Base-by-base conservation (phyloP, 2,113 vertebrate species). In the Gallinago paraguaiae region DNA sequence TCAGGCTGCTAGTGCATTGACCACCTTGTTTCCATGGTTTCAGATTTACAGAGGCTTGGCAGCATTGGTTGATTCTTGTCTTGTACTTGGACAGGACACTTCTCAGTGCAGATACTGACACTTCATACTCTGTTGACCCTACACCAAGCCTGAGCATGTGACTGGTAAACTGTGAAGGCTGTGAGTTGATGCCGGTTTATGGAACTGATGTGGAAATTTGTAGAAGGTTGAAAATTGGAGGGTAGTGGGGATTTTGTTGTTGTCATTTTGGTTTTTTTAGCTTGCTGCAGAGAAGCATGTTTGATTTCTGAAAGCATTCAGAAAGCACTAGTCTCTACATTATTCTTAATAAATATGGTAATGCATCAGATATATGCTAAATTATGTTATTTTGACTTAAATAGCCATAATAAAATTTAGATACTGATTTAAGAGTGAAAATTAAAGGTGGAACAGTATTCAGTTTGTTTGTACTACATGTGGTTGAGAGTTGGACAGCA, bases 1-100 rank as follows among this genome's bases (percentile, higher is more conserved):
- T 72, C 39, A 24, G 31, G 33, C 24, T 71, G 27, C 30, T 86
- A 45, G 43, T 65, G 13, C 50, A 61, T 35, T 57, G 24, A 33
- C 90, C 24, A 91, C 54, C 59, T 88, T 67, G 46, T 83, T 95
- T 71, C 46, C 67, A 45, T 8, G 18, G 61, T 80, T 90, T 92
- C 18, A 17, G 50, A 17, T 72, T 90, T 70, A 30, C n/a, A 72
- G 35, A 53, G 14, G 25, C 63, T 88, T 10, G 27, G 46, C 60
- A 86, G 14, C 17, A 27, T 24, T 77, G 31, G 4, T 51, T 88
- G 12, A 50, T 24, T 74, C 30, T 54, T 59, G 33, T 35, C 3
- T 37, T 57, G 7, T 31, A 13, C n/a, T 80, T 61, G 15, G 39
- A n/a, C 28, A 65, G 41, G 33, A 17, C 3, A 10, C 5, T 6